Evolutionary conservation across 2,888 invertebrate genomes (phyloP).

Genomic region (Apamea crenata): DNA sequence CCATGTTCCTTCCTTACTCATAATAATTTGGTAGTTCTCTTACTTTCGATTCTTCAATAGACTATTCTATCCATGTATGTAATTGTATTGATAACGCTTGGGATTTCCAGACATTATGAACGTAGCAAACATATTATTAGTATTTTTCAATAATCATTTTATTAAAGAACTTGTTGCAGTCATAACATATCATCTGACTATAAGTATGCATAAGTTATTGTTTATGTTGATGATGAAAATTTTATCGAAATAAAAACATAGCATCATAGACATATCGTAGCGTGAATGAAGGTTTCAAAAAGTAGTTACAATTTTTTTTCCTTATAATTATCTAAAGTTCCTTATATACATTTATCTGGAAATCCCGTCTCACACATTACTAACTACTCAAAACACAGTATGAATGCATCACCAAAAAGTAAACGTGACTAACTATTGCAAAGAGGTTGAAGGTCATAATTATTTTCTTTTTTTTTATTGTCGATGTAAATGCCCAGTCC

Average conservation of each 20-base stretch:
- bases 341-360: conserved; percentile 18
- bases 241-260: neutral
- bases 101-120: conserved; percentile 38
- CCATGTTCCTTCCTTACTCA: neutral
- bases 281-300: neutral
- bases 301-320: conserved; percentile 1
- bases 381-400: conserved; percentile 63
- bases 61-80: conserved; percentile 39
- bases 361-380: conserved; percentile 56
- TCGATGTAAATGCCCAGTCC: conserved; percentile 60
- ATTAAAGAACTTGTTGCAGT: neutral
- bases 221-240: neutral
- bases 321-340: neutral
- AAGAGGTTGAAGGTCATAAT: conserved; percentile 58
- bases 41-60: conserved; percentile 38
- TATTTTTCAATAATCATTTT: neutral
- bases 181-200: neutral
- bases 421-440: conserved; percentile 66
- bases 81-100: conserved; percentile 35
- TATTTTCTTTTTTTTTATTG: conserved; percentile 46
- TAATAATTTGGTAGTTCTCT: conserved; percentile 58
- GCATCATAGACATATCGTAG: neutral
- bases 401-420: conserved; percentile 68
- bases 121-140: neutral
- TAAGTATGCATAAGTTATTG: neutral